These are phyloP conservation scores for Micromussa lordhowensis DNA, from an alignment of 92 coral and sea anemone genomes.

Conservation along the genomic window DNA sequence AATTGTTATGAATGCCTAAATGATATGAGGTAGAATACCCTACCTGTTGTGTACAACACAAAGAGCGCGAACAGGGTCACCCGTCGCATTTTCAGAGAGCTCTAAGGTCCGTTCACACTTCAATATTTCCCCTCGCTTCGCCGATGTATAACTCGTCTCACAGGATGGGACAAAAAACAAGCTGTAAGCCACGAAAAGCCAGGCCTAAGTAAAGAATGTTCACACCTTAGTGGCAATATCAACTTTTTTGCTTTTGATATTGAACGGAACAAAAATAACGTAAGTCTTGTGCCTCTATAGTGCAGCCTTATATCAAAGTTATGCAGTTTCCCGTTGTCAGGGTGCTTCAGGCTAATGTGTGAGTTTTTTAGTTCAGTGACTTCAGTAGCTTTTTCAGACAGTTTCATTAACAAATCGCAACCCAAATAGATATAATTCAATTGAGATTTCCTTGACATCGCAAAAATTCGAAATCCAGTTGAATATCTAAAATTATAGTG, in stretches of 20 bases:
- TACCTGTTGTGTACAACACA: slow-evolving; percentile 6
- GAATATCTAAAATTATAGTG: neutral
- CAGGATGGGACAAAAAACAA: neutral
- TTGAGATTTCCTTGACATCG: neutral
- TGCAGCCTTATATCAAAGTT: neutral
- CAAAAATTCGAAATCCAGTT: neutral
- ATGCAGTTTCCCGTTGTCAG: neutral
- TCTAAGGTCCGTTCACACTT: neutral
- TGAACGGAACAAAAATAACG: slow-evolving; percentile 13
- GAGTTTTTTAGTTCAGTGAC: neutral
- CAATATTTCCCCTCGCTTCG: neutral
- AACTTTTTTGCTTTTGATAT: slow-evolving; percentile 15
- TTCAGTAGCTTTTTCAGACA: neutral
- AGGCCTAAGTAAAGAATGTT: slow-evolving; percentile 32
- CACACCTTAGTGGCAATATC: slow-evolving; percentile 33
- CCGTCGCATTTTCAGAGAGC: slow-evolving; percentile 20
- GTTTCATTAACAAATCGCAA: neutral
- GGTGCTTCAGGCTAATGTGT: neutral
- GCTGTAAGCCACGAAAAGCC: slow-evolving; percentile 13
- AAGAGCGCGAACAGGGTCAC: slow-evolving; percentile 1
- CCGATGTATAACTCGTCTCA: neutral
- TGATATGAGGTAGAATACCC: neutral
- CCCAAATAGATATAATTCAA: neutral
- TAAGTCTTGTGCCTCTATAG: neutral
- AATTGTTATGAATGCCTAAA: neutral